These are phyloP conservation scores for Sceloporus tristichus DNA, from an alignment of 2,113 vertebrate genomes.

Conservation along the genomic window DNA sequence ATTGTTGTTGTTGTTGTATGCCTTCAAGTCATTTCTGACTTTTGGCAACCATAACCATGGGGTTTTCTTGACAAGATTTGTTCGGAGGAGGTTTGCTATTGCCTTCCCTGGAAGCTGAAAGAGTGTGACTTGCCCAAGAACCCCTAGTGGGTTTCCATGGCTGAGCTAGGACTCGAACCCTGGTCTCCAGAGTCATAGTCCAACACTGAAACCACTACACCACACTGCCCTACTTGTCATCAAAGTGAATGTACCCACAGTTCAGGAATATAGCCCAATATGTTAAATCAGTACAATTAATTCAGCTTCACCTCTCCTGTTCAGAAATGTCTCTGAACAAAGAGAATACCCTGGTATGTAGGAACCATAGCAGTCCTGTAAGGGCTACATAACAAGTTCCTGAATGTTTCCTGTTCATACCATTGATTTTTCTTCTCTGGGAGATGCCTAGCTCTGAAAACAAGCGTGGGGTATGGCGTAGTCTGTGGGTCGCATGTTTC, in stretches of 20 bases:
- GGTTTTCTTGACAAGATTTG: accelerated
- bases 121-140: too few species aligned
- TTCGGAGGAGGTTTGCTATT: too few species aligned
- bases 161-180: too few species aligned
- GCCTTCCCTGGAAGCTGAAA: too few species aligned
- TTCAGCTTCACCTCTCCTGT: not conserved
- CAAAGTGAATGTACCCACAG: not conserved
- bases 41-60: too few species aligned
- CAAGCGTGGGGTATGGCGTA: too few species aligned
- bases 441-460: not conserved
- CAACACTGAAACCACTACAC: too few species aligned
- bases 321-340: not conserved
- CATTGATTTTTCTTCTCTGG: not conserved
- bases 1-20: too few species aligned
- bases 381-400: not conserved
- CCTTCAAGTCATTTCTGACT: too few species aligned
- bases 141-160: too few species aligned
- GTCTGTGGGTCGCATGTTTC: not conserved
- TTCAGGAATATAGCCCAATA: not conserved
- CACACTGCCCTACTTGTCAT: too few species aligned
- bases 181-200: too few species aligned
- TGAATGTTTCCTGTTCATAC: not conserved
- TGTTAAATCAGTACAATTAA: not conserved
- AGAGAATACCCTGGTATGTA: not conserved
- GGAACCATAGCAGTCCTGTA: not conserved